Percentiles rank a stretch among this genome's conserved stretches.
Conservation (phyloP, 2,888 invertebrate genomes). For the Phyto melanocephala region DNA sequence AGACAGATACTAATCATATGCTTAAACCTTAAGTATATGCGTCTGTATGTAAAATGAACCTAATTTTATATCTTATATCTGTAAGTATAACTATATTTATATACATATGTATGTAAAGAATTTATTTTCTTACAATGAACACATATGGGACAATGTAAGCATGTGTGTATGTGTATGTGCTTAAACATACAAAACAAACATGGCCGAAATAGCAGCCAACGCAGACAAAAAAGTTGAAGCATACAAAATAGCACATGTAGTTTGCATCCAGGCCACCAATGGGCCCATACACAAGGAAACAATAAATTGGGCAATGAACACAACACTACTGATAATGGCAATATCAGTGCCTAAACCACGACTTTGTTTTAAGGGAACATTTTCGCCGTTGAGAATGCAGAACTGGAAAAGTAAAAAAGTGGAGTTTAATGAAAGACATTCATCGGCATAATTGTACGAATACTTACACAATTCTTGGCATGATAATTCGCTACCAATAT, state of each 20-base stretch:
- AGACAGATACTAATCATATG: too few relatives aligned
- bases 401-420: conserved; percentile 70
- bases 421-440: too few relatives aligned
- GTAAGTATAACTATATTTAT: conserved; percentile 1
- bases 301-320: conserved; percentile 78
- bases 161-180: background rate
- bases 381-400: conserved; percentile 74
- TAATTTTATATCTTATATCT: background rate
- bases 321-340: conserved; percentile 79
- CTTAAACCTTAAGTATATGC: too few relatives aligned
- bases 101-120: background rate
- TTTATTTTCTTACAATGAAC: background rate
- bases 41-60: background rate
- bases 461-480: conserved; percentile 78
- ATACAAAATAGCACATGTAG: conserved; percentile 77
- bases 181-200: conserved; percentile 77
- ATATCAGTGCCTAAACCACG: conserved; percentile 79
- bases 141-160: background rate
- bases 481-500: conserved; percentile 78
- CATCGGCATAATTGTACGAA: background rate
- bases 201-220: conserved; percentile 77
- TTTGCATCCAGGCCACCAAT: conserved; percentile 74
- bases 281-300: conserved; percentile 77
- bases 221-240: conserved; percentile 76
- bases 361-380: conserved; percentile 76